Conservation (phyloP, 2,113 vertebrate species). For the Sphyrna mokarran region DNA sequence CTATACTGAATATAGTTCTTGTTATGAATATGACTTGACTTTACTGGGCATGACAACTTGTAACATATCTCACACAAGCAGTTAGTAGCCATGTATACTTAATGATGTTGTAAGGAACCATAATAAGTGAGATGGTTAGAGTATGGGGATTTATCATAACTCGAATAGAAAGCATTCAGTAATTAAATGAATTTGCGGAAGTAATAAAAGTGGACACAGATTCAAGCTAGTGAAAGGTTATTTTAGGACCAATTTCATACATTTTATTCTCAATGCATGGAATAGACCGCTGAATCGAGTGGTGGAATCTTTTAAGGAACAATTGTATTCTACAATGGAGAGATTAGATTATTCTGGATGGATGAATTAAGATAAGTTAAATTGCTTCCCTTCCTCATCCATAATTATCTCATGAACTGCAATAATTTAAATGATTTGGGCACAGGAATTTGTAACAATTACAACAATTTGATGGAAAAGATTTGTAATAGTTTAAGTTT, state of each 20-base stretch:
- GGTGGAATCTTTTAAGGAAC: neutral
- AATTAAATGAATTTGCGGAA: neutral
- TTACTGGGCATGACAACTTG: no score
- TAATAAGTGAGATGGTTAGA: neutral
- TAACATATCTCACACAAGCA: neutral
- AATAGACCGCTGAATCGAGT: neutral
- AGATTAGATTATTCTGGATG: neutral
- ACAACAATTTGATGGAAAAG: neutral
- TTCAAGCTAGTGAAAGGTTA: neutral
- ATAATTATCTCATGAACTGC: neutral
- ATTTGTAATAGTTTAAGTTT: neutral
- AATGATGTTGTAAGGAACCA: neutral
- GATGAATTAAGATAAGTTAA: neutral
- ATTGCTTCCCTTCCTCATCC: neutral
- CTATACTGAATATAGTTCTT: no score
- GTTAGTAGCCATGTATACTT: neutral
- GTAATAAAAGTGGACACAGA: neutral
- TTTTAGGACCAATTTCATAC: neutral
- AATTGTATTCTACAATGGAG: neutral
- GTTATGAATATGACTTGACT: no score
- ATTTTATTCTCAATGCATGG: neutral
- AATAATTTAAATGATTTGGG: neutral
- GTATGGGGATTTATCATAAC: neutral
- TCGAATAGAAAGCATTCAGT: neutral
- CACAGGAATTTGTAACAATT: neutral